Evolutionary conservation across 2,113 vertebrate genomes (phyloP).

Genomic region (Tychaedon coryphoeus): DNA sequence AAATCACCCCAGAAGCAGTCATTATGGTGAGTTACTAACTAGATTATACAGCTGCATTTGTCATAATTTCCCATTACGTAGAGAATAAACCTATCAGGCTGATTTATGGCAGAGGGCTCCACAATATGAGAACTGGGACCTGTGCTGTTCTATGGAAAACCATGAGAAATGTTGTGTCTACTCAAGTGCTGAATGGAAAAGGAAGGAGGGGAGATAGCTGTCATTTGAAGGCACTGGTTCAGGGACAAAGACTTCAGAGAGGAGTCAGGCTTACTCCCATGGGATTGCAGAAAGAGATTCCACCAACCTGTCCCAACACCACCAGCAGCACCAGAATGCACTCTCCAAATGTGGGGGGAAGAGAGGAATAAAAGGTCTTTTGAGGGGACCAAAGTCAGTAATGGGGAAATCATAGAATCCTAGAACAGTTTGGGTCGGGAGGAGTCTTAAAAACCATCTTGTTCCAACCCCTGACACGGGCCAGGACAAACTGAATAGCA

Average conservation of each 20-base stretch:
- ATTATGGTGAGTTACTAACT: constrained; percentile 67
- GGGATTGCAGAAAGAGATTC: neutral
- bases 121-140: constrained; percentile 48
- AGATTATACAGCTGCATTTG: constrained; percentile 65
- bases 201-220: neutral
- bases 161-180: constrained; percentile 43
- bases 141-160: neutral
- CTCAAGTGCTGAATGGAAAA: neutral
- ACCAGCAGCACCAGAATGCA: neutral
- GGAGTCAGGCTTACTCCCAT: neutral
- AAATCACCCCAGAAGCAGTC: constrained; percentile 59
- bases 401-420: neutral
- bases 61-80: constrained; percentile 69
- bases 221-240: neutral
- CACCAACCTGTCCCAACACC: neutral
- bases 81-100: constrained; percentile 66
- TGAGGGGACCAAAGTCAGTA: neutral
- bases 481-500: neutral
- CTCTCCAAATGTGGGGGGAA: neutral
- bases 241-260: neutral
- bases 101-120: constrained; percentile 55
- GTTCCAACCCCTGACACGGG: neutral
- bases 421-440: neutral
- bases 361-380: neutral
- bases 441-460: neutral